These are phyloP conservation scores for Wiebesia pumilae DNA, from an alignment of 1,140 invertebrate genomes.

Conservation along the genomic window DNA sequence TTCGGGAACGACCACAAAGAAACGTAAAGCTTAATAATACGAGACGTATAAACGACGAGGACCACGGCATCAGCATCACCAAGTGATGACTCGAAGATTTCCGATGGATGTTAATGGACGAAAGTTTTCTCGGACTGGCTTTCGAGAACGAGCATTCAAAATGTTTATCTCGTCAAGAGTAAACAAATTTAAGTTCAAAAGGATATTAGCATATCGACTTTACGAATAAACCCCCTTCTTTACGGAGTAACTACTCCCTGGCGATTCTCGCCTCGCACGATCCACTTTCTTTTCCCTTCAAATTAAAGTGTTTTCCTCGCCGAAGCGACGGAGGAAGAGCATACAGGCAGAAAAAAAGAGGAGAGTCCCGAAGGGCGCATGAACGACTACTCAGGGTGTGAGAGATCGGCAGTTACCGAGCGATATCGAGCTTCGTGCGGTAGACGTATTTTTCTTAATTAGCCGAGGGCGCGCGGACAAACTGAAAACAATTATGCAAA, in stretches of 20 bases:
- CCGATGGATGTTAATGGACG: too few relatives aligned
- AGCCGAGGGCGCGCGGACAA: slow-evolving; percentile 55
- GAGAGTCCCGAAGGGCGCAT: not conserved
- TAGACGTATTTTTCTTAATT: slow-evolving; percentile 66
- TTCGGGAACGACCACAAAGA: too few relatives aligned
- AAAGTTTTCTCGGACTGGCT: not conserved
- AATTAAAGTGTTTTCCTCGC: slow-evolving; percentile 40
- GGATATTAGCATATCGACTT: slow-evolving; percentile 20
- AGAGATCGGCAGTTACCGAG: slow-evolving; percentile 11
- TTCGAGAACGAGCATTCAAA: not conserved
- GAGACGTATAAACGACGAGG: too few relatives aligned
- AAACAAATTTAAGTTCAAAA: not conserved
- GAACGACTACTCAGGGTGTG: not conserved
- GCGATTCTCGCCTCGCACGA: not conserved
- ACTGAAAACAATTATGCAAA: slow-evolving; percentile 68
- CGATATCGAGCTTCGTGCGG: slow-evolving; percentile 29
- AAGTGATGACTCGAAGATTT: too few relatives aligned
- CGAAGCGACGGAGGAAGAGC: not conserved
- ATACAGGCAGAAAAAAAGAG: not conserved
- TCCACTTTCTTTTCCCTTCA: not conserved
- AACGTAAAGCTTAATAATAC: too few relatives aligned
- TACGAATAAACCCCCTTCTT: too few relatives aligned
- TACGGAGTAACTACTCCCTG: not conserved
- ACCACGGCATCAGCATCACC: too few relatives aligned
- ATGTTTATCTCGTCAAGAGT: not conserved